A percentile compares a stretch with the other conserved stretches of the same genome.
Conservation (phyloP, 2,113 vertebrate species). For the Heteronetta atricapilla region DNA sequence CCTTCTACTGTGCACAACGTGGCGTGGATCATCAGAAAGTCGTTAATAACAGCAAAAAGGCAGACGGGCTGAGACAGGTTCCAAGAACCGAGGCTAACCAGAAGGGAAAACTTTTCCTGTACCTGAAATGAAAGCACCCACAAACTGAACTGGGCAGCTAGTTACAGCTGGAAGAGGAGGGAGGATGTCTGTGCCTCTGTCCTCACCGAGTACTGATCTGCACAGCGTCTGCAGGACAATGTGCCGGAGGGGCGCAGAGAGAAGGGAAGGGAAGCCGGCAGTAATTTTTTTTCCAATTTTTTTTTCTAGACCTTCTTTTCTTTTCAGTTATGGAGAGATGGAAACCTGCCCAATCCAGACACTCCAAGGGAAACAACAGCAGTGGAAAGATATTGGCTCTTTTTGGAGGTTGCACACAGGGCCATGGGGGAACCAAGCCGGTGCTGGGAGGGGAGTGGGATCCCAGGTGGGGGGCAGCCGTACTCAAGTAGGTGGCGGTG, state of each 20-base stretch:
- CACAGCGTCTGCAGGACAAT: not conserved
- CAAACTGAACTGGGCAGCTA: not conserved
- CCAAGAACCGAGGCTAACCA: slow-evolving; percentile 42
- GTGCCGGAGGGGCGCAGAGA: not conserved
- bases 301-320: slow-evolving; percentile 17
- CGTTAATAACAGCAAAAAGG: slow-evolving; percentile 32
- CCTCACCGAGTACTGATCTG: not conserved
- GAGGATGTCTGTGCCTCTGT: not conserved
- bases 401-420: not conserved
- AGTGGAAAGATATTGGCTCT: slow-evolving; percentile 26
- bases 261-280: not conserved
- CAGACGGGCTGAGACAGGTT: slow-evolving; percentile 54
- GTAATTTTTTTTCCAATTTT: not conserved
- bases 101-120: slow-evolving; percentile 14
- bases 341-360: slow-evolving; percentile 39
- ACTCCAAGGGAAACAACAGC: slow-evolving; percentile 57
- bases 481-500: not conserved
- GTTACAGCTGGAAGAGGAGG: not conserved
- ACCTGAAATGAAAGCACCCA: slow-evolving; percentile 41
- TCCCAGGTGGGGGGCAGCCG: not conserved
- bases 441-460: not conserved
- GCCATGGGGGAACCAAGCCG: not conserved
- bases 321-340: slow-evolving; percentile 39
- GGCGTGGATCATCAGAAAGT: slow-evolving; percentile 34
- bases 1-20: not conserved